Evolutionary conservation across 2,797 vertebrate species (phyloP).

Genomic region (Phrynocephalus vlangalii): DNA sequence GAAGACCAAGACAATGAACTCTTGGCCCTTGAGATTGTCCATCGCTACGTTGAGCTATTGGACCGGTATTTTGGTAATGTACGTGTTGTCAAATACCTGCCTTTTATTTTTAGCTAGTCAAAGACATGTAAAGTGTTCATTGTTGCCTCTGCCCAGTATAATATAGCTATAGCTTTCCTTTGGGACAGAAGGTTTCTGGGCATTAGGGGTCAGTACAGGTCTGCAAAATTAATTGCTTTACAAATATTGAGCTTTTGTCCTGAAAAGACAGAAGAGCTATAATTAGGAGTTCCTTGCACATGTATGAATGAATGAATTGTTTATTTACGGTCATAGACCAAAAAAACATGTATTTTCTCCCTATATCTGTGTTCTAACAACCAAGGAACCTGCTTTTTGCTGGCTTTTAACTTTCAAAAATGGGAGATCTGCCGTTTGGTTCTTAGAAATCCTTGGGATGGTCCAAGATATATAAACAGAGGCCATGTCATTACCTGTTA

Average conservation of each 20-base stretch:
- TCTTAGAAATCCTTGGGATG: no score
- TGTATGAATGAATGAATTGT: no score
- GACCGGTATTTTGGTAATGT: slow-evolving; percentile 98
- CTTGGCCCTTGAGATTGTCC: slow-evolving; percentile 90
- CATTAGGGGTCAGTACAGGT: not conserved
- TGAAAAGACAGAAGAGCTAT: not conserved
- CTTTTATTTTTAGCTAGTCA: not conserved
- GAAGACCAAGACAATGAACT: slow-evolving; percentile 93
- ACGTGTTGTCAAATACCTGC: slow-evolving; percentile 66
- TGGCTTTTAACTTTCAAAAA: no score
- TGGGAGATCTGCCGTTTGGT: no score
- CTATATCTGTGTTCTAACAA: no score
- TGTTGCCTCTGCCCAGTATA: not conserved
- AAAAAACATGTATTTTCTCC: no score
- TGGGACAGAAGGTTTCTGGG: slow-evolving; percentile 12
- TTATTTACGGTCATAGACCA: no score
- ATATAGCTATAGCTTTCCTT: not conserved
- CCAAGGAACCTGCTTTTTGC: no score
- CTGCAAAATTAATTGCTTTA: not conserved
- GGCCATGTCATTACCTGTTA: no score
- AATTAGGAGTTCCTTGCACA: no score
- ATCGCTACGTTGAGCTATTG: slow-evolving; percentile 93
- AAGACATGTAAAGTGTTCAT: not conserved
- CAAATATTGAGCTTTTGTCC: not conserved
- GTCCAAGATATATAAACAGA: no score